phyloP scores from a whole-genome alignment of 2,888 invertebrate species.

The Torymus texanus region DNA sequence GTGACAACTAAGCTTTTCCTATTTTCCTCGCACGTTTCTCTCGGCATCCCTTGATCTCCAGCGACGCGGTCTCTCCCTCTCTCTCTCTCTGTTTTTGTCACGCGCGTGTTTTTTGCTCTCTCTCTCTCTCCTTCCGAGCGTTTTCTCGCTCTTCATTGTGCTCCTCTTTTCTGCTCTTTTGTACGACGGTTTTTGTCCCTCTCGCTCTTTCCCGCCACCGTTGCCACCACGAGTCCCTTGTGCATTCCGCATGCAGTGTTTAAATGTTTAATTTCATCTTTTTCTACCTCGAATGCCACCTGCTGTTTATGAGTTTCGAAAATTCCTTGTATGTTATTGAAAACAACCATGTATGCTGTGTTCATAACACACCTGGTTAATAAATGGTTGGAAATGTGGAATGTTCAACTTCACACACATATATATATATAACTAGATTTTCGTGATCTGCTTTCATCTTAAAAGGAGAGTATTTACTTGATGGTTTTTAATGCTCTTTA shows the following conservation, averaged over 20 bases:
- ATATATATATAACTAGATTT: no score
- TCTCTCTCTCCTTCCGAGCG: background rate
- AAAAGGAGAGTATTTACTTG: no score
- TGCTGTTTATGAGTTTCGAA: background rate
- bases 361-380: no score
- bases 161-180: slow-evolving; percentile 19
- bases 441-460: no score
- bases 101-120: background rate
- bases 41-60: slow-evolving; percentile 29
- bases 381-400: no score
- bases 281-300: background rate
- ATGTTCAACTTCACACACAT: no score
- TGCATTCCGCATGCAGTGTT: slow-evolving; percentile 19
- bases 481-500: no score
- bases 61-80: background rate
- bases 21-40: slow-evolving; percentile 27
- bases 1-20: slow-evolving; percentile 48
- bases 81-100: slow-evolving; percentile 13
- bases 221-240: background rate
- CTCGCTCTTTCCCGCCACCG: no score
- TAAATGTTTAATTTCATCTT: slow-evolving; percentile 44
- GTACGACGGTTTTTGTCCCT: slow-evolving; percentile 7
- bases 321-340: slow-evolving; percentile 1
- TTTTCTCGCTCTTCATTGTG: slow-evolving; percentile 24
- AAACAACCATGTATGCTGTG: no score